Base-by-base conservation (phyloP, 1,140 invertebrate genomes). In the Mya arenaria region DNA sequence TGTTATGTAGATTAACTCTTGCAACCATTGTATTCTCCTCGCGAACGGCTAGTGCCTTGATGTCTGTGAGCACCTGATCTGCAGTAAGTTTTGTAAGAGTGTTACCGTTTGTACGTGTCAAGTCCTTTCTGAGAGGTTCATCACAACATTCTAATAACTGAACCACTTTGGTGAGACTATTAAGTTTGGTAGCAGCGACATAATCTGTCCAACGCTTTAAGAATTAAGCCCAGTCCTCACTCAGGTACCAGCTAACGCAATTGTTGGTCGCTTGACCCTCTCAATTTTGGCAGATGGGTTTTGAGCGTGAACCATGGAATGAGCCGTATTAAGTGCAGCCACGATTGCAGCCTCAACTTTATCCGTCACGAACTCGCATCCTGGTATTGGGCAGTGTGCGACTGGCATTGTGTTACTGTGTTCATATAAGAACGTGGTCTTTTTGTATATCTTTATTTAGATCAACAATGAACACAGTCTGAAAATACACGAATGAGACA, bases 21-120 rank as follows among this genome's bases (percentile, higher is more conserved):
- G 74, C 82, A 1, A 83, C 74, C 74, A 69, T 84, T 58, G 73
- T 71, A 36, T 84, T 84, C 62, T 84, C 74, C n/a, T 60, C 55
- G n/a, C 63, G 55, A 3, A 84, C 82, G 19, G 82, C 82, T 52
- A 71, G 52, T 37, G 1, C 65, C 1, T 37, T n/a, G 8, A 84
- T 62, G 23, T 56, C 74, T 17, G 48, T 28, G 30, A 84, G 34
- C 5, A 84, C 82, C n/a, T 69, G 55, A 4, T 3, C 25, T 36
- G 44, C n/a, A 25, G 1, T 69, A 5, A 4, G 4, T 15, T 66
- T 25, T 10, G 66, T 44, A 4, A 69, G 56, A 30, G 1, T 79
- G 25, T 37, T 66, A 36, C 82, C 82, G 28, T 63, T 52, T 41
- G 65, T 28, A 1, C 82, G 17, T 17, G 65, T 84, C 44, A 79